phyloP scores from a whole-genome alignment of 2,113 vertebrate species.

The Plecturocebus donacophilus region DNA sequence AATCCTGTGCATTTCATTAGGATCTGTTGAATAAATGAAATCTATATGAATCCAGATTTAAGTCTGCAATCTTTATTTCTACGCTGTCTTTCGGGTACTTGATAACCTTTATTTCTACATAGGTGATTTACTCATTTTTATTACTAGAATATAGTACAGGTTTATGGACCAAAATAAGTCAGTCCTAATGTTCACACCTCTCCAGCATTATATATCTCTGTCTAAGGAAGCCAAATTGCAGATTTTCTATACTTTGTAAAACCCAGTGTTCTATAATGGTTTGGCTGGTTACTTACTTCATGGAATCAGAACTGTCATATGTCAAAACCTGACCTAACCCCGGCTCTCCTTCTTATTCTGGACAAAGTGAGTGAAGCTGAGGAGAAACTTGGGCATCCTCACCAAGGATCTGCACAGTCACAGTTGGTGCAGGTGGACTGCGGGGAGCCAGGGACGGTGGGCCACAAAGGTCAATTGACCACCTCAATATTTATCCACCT shows the following conservation, averaged over 20 bases:
- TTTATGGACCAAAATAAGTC: constrained; percentile 37
- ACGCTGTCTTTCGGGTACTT: background rate
- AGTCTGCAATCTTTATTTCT: background rate
- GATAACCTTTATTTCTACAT: background rate
- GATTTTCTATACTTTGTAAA: constrained; percentile 58
- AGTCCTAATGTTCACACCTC: constrained; percentile 7
- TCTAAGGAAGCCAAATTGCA: constrained; percentile 35
- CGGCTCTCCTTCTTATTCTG: background rate
- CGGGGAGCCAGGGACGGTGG: background rate
- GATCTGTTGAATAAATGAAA: background rate
- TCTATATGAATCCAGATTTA: background rate
- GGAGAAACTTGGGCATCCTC: background rate
- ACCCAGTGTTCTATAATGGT: background rate
- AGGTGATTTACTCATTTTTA: constrained; percentile 14
- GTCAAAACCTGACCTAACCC: background rate
- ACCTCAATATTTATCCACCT: background rate
- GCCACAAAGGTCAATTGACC: background rate
- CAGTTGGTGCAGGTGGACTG: rapidly evolving
- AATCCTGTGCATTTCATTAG: background rate
- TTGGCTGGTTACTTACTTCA: background rate
- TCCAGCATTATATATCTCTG: constrained; percentile 27
- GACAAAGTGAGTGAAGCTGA: background rate
- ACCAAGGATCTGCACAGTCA: background rate
- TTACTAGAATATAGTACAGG: background rate
- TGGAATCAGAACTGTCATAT: constrained; percentile 10